Conservation (phyloP, 1,140 invertebrate species). For the Ylistrum balloti region DNA sequence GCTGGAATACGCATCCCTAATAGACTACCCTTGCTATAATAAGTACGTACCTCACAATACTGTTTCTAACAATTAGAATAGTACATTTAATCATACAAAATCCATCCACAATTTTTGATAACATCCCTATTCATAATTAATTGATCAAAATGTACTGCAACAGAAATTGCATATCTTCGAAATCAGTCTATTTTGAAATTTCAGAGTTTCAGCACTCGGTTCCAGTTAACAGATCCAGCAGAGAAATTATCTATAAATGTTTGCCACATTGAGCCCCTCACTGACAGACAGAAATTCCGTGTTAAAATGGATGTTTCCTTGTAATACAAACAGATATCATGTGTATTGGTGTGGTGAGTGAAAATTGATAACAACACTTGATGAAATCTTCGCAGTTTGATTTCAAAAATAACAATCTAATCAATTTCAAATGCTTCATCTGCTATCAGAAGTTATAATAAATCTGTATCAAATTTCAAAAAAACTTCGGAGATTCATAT, state of each 20-base stretch:
- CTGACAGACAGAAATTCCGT: not conserved
- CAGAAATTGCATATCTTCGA: not conserved
- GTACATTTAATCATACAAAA: not conserved
- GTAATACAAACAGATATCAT: not conserved
- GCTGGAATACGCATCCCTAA: not conserved
- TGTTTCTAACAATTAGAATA: not conserved
- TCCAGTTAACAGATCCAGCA: not conserved
- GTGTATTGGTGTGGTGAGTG: not conserved
- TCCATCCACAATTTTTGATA: not conserved
- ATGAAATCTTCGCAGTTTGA: not conserved
- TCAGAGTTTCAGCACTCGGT: not conserved
- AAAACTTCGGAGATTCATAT: not conserved
- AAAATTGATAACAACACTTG: not conserved
- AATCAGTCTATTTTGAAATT: not conserved
- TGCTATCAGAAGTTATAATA: not conserved
- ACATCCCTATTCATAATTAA: not conserved
- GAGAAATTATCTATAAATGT: not conserved
- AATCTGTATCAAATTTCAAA: conserved; percentile 2
- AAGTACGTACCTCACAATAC: not conserved
- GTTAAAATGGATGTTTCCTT: not conserved
- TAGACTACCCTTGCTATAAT: not conserved
- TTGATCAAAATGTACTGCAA: not conserved
- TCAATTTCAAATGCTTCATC: not conserved
- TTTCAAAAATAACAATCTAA: not conserved
- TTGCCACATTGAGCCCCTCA: not conserved